Evolutionary conservation across 2,797 vertebrate genomes (phyloP).

Genomic region (Crocidura indochinensis): DNA sequence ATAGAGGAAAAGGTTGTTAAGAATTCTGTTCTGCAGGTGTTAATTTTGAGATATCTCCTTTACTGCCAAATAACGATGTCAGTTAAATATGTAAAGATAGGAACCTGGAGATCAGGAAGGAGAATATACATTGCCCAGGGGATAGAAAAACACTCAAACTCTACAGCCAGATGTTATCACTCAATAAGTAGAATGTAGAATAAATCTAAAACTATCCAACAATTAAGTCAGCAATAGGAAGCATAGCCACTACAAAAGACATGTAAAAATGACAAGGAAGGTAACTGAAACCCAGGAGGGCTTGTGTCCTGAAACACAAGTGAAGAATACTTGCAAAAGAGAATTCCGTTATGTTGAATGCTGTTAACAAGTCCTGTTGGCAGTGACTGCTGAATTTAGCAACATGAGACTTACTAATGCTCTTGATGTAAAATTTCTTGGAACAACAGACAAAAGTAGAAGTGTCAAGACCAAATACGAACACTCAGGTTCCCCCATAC

Average conservation of each 20-base stretch:
- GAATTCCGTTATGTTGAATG: neutral
- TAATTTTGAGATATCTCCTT: constrained; percentile 6
- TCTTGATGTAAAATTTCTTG: neutral
- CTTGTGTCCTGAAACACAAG: neutral
- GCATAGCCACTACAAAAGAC: neutral
- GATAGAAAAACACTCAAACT: neutral
- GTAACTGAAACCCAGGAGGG: neutral
- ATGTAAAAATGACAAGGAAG: neutral
- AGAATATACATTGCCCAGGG: neutral
- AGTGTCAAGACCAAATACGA: neutral
- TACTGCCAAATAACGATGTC: neutral
- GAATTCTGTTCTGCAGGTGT: neutral
- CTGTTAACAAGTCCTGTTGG: neutral
- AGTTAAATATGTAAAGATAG: neutral
- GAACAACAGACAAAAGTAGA: neutral
- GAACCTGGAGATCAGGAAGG: constrained; percentile 10
- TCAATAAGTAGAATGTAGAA: neutral
- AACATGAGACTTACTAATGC: neutral
- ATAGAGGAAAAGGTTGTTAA: neutral
- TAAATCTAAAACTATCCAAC: constrained; percentile 33
- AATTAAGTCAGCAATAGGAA: neutral
- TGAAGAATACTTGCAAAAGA: neutral
- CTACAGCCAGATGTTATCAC: neutral
- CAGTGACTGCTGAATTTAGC: neutral
- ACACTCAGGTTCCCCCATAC: neutral